These are phyloP conservation scores for Lasioglossum malachurum DNA, from an alignment of 2,888 invertebrate species.

Conservation along the genomic window DNA sequence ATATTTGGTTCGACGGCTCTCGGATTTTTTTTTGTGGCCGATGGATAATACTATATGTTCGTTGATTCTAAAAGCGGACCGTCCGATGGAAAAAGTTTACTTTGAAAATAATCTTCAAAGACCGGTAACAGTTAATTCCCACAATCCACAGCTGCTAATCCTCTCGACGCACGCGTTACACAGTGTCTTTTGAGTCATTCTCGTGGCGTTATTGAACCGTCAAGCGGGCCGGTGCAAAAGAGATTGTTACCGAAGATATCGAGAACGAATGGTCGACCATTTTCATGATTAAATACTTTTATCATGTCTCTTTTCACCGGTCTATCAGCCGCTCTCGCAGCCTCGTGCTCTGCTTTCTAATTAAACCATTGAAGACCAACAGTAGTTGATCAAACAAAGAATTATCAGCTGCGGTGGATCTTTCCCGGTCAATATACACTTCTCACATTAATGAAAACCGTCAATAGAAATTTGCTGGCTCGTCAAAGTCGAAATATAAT, in stretches of 20 bases:
- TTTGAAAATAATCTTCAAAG: slow-evolving; percentile 12
- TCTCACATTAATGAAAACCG: background rate
- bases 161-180: background rate
- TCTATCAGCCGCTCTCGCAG: background rate
- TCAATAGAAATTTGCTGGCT: background rate
- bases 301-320: background rate
- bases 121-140: background rate
- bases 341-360: background rate
- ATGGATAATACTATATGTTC: background rate
- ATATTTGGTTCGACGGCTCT: background rate
- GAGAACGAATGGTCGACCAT: background rate
- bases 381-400: background rate
- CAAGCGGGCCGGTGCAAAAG: background rate
- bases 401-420: background rate
- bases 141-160: background rate
- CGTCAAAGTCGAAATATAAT: background rate
- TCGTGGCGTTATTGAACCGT: background rate
- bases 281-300: slow-evolving; percentile 7
- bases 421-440: background rate
- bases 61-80: background rate
- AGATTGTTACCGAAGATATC: slow-evolving; percentile 4
- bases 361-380: background rate
- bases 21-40: background rate
- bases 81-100: background rate
- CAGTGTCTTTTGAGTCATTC: background rate